Base-by-base conservation (phyloP, 2,888 invertebrate species). In the Hybos culiciformis region DNA sequence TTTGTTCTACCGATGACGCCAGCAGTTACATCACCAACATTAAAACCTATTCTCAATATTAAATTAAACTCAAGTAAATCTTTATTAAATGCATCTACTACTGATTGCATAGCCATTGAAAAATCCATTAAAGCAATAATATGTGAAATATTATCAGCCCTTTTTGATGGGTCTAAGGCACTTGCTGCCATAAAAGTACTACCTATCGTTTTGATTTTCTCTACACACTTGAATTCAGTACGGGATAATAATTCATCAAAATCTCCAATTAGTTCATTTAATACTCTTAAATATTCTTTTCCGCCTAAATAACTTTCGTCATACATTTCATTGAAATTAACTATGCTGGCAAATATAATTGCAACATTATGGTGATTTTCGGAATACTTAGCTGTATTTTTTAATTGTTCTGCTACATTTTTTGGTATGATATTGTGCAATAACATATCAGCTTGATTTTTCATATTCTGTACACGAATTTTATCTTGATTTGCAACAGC, bases 121-220 rank as follows among this genome's bases (percentile, higher is more conserved):
- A 96, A 97, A 55, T 96, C 91, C 77, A 97, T 78, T 32, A 97
- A 69, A 19, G 88, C 83, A 60, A 92, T 88, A 23, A 83, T 79
- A 58, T 84, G 68, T 3, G 81, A 75, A 18, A 75, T 70, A 50
- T 80, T 81, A 36, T 75, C 70, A 18, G 75, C 74, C 4, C 90
- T 73, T 53, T 80, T 71, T 46, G 75, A 74, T 0, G 90, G 87
- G 66, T 96, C 91, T 44, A 97, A 70, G 0, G 96, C 96, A 46
- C 92, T 88, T 0, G 96, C 96, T 2, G 93, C 96, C 96, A 97
- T 97, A 57, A 93, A 94, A 0, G 93, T 92, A 51, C 90, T 87
- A 5, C 91, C 92, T 48, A 96, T 96, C 0, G 96, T 94, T 67
- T 97, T 97, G 50, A 97, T 97, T 68, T 97, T 97, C 62, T 96